phyloP scores from a whole-genome alignment of 1,140 invertebrate genomes.

The Camponotus pennsylvanicus region DNA sequence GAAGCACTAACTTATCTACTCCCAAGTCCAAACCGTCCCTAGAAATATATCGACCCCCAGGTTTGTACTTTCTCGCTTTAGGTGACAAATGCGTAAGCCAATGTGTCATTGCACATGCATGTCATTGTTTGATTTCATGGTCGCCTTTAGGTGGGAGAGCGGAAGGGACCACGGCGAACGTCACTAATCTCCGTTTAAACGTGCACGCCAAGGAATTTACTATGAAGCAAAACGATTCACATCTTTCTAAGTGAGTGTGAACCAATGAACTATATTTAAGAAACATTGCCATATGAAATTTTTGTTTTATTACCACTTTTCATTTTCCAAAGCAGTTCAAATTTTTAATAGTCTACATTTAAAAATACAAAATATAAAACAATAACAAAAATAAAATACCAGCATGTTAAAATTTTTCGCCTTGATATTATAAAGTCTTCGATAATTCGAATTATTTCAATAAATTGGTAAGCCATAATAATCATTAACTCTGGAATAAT shows the following conservation, averaged over 20 bases:
- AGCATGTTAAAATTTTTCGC: too few relatives aligned
- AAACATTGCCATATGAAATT: background rate
- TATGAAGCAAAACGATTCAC: slow-evolving; percentile 89
- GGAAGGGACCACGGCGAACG: slow-evolving; percentile 81
- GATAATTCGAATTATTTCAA: too few relatives aligned
- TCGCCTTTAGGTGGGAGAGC: slow-evolving; percentile 81
- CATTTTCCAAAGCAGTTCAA: background rate
- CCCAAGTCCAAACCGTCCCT: slow-evolving; percentile 91
- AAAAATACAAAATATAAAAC: too few relatives aligned
- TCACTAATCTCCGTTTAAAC: slow-evolving; percentile 88
- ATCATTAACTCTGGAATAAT: too few relatives aligned
- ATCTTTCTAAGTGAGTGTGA: slow-evolving; percentile 87
- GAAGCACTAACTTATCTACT: slow-evolving; percentile 79
- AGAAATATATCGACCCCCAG: slow-evolving; percentile 95
- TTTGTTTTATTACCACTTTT: background rate
- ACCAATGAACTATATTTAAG: slow-evolving; percentile 34
- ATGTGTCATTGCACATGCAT: background rate
- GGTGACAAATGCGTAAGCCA: background rate
- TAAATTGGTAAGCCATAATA: too few relatives aligned
- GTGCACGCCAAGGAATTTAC: slow-evolving; percentile 95
- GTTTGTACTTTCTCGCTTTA: slow-evolving; percentile 85
- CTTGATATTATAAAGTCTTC: too few relatives aligned
- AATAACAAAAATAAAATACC: too few relatives aligned
- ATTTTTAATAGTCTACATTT: background rate
- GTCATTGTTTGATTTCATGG: slow-evolving; percentile 26